phyloP scores from a whole-genome alignment of 2,888 invertebrate genomes.

The Amblyjoppa proteus region DNA sequence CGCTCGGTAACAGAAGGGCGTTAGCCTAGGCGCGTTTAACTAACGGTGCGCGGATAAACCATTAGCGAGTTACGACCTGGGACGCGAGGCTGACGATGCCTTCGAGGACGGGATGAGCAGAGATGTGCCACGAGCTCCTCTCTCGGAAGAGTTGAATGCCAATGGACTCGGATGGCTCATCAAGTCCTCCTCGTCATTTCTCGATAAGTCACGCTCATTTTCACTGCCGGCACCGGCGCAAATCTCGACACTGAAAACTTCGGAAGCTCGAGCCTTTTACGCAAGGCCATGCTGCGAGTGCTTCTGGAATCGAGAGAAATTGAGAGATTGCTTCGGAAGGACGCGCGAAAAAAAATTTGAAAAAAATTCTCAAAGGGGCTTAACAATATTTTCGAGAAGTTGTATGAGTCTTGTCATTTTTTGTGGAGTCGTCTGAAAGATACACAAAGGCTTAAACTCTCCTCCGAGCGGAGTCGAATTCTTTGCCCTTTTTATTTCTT shows the following conservation, averaged over 20 bases:
- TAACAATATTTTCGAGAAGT: too few relatives aligned
- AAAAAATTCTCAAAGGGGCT: too few relatives aligned
- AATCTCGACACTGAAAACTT: not conserved
- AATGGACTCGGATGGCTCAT: conserved; percentile 33
- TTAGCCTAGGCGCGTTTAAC: conserved; percentile 39
- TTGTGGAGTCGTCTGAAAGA: not conserved
- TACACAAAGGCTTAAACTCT: not conserved
- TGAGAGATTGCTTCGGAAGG: too few relatives aligned
- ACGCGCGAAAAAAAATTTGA: too few relatives aligned
- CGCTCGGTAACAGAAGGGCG: conserved; percentile 46
- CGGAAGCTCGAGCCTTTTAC: not conserved
- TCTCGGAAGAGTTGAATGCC: conserved; percentile 34
- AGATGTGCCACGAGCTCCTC: conserved; percentile 13
- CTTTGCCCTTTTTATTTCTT: not conserved
- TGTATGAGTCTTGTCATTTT: not conserved
- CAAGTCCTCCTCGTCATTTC: conserved; percentile 34
- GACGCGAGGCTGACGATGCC: conserved; percentile 35
- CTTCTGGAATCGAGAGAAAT: too few relatives aligned
- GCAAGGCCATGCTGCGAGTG: not conserved
- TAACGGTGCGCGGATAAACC: conserved; percentile 67
- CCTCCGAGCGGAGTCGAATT: not conserved
- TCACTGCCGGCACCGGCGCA: conserved; percentile 2
- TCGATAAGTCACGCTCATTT: conserved; percentile 34
- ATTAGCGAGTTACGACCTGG: conserved; percentile 68
- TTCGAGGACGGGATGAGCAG: conserved; percentile 6